Percentiles rank a stretch among this genome's conserved stretches.
phyloP scores from a whole-genome alignment of 2,113 vertebrate genomes.

The Clarias macrocephalus region DNA sequence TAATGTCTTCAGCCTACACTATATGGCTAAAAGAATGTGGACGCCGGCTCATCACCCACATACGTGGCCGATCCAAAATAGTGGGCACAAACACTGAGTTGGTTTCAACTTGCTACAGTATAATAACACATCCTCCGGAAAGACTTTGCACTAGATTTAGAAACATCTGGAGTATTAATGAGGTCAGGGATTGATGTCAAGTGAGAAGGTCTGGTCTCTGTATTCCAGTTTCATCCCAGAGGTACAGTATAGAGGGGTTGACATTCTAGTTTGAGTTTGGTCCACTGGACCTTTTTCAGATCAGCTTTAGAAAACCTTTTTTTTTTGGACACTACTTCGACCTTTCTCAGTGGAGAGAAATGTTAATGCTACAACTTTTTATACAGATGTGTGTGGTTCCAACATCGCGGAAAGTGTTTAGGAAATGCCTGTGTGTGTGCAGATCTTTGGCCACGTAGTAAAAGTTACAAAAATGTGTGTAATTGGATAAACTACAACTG shows the following conservation, averaged over 20 bases:
- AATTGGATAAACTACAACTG: not conserved
- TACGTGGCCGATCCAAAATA: not conserved
- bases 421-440: not conserved
- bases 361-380: not conserved
- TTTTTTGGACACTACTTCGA: not conserved
- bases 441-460: not conserved
- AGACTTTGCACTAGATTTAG: not conserved
- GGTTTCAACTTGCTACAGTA: not conserved
- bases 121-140: not conserved
- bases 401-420: not conserved
- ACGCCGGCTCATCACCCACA: not conserved
- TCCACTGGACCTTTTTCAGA: not conserved
- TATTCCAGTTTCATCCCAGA: not conserved
- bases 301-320: not conserved
- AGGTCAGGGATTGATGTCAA: not conserved
- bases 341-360: not conserved
- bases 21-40: not conserved
- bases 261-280: not conserved
- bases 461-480: not conserved
- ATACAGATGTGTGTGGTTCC: not conserved
- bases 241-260: not conserved
- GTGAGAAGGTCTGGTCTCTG: not conserved
- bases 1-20: not conserved
- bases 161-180: not conserved
- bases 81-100: not conserved